Conservation (phyloP, 2,888 invertebrate species). For the Agrotis ipsilon region DNA sequence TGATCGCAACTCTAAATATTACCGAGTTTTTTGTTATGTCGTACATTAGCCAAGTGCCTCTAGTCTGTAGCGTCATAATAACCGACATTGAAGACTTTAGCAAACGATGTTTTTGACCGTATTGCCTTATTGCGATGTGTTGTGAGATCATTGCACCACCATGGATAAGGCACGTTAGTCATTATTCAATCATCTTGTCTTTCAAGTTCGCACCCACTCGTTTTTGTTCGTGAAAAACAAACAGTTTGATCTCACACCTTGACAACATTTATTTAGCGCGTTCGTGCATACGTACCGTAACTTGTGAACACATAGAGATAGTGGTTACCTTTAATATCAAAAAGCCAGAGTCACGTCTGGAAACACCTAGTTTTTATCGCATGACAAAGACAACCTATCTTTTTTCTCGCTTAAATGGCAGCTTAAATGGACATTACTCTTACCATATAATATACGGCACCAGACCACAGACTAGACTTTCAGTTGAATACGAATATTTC, state of each 20-base stretch:
- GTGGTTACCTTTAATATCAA: conserved; percentile 54
- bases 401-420: conserved; percentile 33
- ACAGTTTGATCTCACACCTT: conserved; percentile 72
- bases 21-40: conserved; percentile 65
- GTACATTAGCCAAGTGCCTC: conserved; percentile 57
- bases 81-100: conserved; percentile 60
- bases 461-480: conserved; percentile 2
- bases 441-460: conserved; percentile 1
- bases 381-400: conserved; percentile 27
- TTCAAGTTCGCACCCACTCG: conserved; percentile 75
- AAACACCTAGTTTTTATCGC: conserved; percentile 51
- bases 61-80: conserved; percentile 58
- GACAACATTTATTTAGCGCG: conserved; percentile 66
- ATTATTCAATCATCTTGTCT: conserved; percentile 68
- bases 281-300: conserved; percentile 55
- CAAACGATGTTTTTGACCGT: conserved; percentile 31
- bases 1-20: conserved; percentile 76
- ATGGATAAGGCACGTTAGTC: conserved; percentile 77
- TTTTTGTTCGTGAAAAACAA: conserved; percentile 70
- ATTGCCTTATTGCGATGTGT: conserved; percentile 48
- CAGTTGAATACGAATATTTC: conserved; percentile 20
- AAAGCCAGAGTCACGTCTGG: conserved; percentile 49
- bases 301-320: conserved; percentile 38
- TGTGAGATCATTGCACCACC: conserved; percentile 79
- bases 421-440: conserved; percentile 23